Conservation (phyloP, 2,797 vertebrate species). For the Danio choprae region DNA sequence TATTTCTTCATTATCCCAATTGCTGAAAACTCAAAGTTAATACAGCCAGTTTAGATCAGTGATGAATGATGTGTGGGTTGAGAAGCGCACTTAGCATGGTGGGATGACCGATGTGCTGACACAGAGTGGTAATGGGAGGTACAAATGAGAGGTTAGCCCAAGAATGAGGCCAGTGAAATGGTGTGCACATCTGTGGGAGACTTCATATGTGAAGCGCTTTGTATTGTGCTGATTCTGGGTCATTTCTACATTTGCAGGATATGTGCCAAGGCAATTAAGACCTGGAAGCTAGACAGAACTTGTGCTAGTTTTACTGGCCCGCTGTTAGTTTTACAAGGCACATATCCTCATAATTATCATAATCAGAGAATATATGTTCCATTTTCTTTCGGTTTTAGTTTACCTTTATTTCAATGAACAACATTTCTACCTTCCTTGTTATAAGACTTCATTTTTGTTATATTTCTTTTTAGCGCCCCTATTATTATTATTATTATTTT, state of each 20-base stretch:
- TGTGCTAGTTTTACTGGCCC: slow-evolving; percentile 34
- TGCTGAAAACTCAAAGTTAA: not conserved
- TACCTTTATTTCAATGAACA: no score
- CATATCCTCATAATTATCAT: not conserved
- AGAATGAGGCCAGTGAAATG: slow-evolving; percentile 67
- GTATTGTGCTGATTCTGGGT: slow-evolving; percentile 45
- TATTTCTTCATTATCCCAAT: not conserved
- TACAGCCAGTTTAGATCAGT: not conserved
- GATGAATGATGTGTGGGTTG: slow-evolving; percentile 15
- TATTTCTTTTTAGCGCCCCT: no score
- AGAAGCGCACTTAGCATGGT: slow-evolving; percentile 60
- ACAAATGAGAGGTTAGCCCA: slow-evolving; percentile 67
- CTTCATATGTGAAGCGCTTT: slow-evolving; percentile 43
- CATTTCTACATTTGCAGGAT: slow-evolving; percentile 22
- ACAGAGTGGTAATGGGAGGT: slow-evolving; percentile 60
- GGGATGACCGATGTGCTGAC: slow-evolving; percentile 50
- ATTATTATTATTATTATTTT: no score
- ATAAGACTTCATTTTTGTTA: no score
- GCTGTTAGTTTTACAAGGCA: slow-evolving; percentile 5
- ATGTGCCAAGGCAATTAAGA: slow-evolving; percentile 42
- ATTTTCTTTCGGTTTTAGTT: no score
- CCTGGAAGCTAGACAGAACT: slow-evolving; percentile 28
- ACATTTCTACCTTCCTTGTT: no score
- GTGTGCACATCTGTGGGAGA: slow-evolving; percentile 4
- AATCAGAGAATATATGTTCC: not conserved